Evolutionary conservation across 2,888 invertebrate genomes (phyloP), one percentile per base, ranked within the genome.

Genomic region (Ptilodon capucinus): DNA sequence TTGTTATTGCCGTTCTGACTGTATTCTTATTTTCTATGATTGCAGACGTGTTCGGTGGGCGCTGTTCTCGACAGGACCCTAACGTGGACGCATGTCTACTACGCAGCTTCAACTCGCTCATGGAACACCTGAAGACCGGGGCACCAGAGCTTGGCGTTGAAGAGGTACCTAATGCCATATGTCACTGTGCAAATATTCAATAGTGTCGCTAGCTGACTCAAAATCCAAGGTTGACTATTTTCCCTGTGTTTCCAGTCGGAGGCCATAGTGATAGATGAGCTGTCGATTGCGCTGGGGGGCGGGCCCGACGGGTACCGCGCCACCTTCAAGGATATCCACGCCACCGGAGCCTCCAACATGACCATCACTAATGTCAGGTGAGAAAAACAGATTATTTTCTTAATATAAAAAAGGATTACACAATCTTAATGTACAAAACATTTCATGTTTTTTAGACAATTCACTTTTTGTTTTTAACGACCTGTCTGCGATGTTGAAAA

Each of bases 301-400:
- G 96, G 96, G 0, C 95, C 96, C 0, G 95, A 97, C 73, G 96
- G 96, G 0, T 97, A 97, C 85, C 92, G 95, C 41, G 96, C 96
- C 1, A 94, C 94, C 35, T 97, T 97, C 86, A 94, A 93, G 54
- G 94, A 96, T 67, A 95, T 97, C 63, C 93, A 95, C 60, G 96
- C 96, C 0, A 95, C 92, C 60, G 97, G 97, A 13, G 96, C 96
- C 19, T 95, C 96, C 64, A 94, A 96, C 66, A 92, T 96, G 78
- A 94, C 95, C 42, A 94, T 97, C 45, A 95, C 95, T 2, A 95
- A 94, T 61, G 93, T 96, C 60, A 94, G 96, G 94, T 94, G 88
- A 79, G 84, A 8, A n/a, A 11, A 28, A n/a, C 11, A 23, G 7
- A 9, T n/a, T 9, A 6, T 17, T n/a, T n/a, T n/a, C n/a, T 14